Evolutionary conservation across 2,888 invertebrate species (phyloP).

Genomic region (Tyria jacobaeae): DNA sequence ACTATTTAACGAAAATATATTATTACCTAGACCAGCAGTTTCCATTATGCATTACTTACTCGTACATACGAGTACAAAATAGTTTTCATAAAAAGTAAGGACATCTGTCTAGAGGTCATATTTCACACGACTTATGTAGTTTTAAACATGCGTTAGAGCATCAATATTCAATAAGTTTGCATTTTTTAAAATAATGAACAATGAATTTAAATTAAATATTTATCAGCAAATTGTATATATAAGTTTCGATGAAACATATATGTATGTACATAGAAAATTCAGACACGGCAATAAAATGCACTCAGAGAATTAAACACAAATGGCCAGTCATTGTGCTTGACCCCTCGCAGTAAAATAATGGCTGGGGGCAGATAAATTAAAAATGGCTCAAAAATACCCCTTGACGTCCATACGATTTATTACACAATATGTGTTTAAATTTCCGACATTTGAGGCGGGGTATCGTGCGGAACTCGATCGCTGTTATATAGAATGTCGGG

Average conservation of each 20-base stretch:
- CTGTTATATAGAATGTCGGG: conserved; percentile 16
- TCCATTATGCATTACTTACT: neutral
- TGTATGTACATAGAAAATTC: conserved; percentile 58
- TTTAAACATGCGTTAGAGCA: neutral
- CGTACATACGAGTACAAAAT: neutral
- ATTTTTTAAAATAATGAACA: neutral
- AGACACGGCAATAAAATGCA: conserved; percentile 77
- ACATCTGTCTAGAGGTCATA: conserved; percentile 3
- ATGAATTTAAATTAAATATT: neutral
- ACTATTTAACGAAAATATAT: neutral
- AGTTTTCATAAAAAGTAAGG: neutral
- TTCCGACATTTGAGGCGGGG: conserved; percentile 48
- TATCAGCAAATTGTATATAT: neutral
- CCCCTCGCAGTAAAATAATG: conserved; percentile 83
- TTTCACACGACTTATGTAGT: neutral
- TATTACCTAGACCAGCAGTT: neutral
- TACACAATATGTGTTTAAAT: conserved; percentile 64
- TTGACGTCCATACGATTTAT: conserved; percentile 64
- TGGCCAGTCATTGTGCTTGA: conserved; percentile 76
- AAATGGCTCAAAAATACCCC: conserved; percentile 84
- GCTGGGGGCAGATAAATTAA: conserved; percentile 85
- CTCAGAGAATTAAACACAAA: conserved; percentile 64
- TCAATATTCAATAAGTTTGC: neutral
- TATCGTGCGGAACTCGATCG: conserved; percentile 37
- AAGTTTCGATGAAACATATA: conserved; percentile 25